Evolutionary conservation across 2,113 vertebrate species (phyloP), one percentile per base, ranked within the genome.

Genomic region (Protobothrops flavoviridis): DNA sequence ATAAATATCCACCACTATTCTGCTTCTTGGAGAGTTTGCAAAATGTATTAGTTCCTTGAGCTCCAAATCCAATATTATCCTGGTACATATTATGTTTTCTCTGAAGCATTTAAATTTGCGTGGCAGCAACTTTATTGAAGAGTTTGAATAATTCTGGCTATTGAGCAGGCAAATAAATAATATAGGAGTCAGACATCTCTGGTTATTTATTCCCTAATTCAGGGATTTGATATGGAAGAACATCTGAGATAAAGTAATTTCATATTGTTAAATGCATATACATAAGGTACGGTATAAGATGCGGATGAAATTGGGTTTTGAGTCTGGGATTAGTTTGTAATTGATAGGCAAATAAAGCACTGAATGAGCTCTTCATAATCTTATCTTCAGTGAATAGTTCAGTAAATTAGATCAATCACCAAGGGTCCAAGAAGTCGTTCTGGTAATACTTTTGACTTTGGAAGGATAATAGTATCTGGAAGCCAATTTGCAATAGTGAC

Each of bases 331-430:
- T 93, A 48, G 88, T 96, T 29, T 95, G 0, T 39, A 94, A 9
- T 43, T 61, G 55, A 64, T 91, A 91, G 90, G 29, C 39, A 94
- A 3, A 7, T 55, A 12, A 20, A 93, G 26, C 87, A 59, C 43
- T 56, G 10, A 33, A 93, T 26, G 13, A 95, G 55, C 26, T 61
- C 52, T 93, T 93, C 33, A 23, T 90, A 64, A 50, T 90, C 93
- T 92, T 93, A 17, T 88, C 43, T 93, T 96, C 94, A 88, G 57
- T 53, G 87, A 92, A 20, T 93, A 93, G 87, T 93, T 92, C 87
- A 94, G 64, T 87, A 92, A 89, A 96, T 93, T 50, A 92, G 94
- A 53, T 85, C 93, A 95, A 94, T 91, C 48, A 59, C 87, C 45
- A 94, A 69, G 17, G 1, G 87, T 96, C 91, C 57, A 88, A 29